These are phyloP conservation scores for Nowickia ferox DNA, from an alignment of 2,888 invertebrate genomes.

Conservation along the genomic window DNA sequence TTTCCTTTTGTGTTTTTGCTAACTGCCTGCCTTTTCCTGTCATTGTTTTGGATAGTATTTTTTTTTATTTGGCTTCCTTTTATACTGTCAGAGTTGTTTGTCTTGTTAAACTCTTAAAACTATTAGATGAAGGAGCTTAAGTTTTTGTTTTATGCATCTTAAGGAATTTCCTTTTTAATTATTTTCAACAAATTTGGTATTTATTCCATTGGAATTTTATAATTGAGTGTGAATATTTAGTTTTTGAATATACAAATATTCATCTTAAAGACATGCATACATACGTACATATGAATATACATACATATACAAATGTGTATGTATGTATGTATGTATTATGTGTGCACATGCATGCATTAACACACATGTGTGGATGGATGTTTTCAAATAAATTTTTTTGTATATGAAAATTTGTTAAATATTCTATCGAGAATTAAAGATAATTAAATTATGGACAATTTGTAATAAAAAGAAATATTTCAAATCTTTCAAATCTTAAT, in stretches of 20 bases:
- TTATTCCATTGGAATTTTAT: conserved; percentile 77
- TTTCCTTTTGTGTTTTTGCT: conserved; percentile 42
- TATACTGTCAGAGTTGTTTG: conserved; percentile 41
- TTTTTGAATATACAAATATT: conserved; percentile 33
- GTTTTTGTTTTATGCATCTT: conserved; percentile 62
- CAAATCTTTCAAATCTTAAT: conserved; percentile 37
- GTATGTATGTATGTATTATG: background rate
- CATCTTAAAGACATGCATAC: background rate
- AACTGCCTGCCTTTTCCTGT: conserved; percentile 34
- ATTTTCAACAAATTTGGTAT: conserved; percentile 71
- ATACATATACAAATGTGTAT: background rate
- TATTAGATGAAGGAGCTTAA: conserved; percentile 69
- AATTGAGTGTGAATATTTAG: conserved; percentile 80
- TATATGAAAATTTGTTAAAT: conserved; percentile 62
- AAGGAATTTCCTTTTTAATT: conserved; percentile 71
- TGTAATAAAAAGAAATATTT: conserved; percentile 37
- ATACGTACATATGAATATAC: background rate
- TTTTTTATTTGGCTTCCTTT: background rate
- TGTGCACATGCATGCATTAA: background rate
- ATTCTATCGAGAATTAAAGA: conserved; percentile 47
- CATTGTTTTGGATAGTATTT: conserved; percentile 17
- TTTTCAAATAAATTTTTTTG: background rate
- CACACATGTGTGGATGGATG: background rate
- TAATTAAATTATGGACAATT: conserved; percentile 54
- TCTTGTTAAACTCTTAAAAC: conserved; percentile 64